Conservation (phyloP, 2,113 vertebrate species). For the Urocolius indicus region DNA sequence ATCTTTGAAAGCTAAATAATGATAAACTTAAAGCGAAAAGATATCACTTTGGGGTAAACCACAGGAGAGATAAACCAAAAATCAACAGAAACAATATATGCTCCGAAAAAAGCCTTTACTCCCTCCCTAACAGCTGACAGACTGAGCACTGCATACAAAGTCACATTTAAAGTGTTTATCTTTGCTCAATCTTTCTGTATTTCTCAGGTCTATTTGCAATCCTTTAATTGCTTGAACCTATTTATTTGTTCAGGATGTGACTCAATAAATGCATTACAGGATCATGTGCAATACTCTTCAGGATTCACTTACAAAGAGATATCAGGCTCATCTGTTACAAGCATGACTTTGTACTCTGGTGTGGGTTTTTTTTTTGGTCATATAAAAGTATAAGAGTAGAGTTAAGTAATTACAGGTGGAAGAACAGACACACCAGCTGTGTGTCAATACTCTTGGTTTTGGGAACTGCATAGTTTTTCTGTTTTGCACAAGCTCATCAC, state of each 20-base stretch:
- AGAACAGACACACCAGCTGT: neutral
- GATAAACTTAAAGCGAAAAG: neutral
- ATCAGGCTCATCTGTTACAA: neutral
- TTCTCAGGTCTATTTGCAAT: neutral
- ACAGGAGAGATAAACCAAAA: neutral
- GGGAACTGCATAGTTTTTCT: neutral
- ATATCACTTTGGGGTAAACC: neutral
- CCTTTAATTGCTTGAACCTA: neutral
- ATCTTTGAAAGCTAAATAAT: neutral
- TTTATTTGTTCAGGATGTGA: neutral
- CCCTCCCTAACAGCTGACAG: neutral
- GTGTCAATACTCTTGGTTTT: neutral
- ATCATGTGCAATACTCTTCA: neutral
- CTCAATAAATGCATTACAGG: neutral
- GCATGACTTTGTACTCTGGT: neutral
- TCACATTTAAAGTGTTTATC: neutral
- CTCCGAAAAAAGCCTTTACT: neutral
- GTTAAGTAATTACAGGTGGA: neutral
- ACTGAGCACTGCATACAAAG: neutral
- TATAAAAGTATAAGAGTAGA: neutral
- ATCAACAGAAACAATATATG: neutral
- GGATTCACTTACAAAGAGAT: neutral
- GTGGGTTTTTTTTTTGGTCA: accelerated
- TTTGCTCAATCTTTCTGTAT: neutral
- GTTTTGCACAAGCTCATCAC: accelerated